Conservation (phyloP, 2,888 invertebrate genomes). For the Luffia ferchaultella region DNA sequence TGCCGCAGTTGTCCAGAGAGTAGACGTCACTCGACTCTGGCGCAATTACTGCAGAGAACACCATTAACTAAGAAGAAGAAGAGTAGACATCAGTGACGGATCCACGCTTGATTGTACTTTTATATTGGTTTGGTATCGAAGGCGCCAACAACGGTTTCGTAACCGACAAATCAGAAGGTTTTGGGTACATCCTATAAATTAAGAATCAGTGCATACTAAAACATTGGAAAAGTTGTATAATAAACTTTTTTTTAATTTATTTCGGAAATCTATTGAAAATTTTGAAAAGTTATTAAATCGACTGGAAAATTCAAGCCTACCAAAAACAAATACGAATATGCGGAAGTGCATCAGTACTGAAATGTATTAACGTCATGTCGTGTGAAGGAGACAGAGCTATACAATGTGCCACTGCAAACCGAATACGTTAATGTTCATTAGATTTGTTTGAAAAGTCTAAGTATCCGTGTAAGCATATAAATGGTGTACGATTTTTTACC, state of each 20-base stretch:
- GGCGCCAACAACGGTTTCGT: neutral
- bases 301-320: constrained; percentile 17
- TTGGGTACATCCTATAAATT: constrained; percentile 16
- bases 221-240: constrained; percentile 14
- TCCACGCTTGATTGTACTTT: neutral
- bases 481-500: too few species aligned
- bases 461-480: constrained; percentile 10
- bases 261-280: constrained; percentile 16
- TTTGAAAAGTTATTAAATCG: constrained; percentile 16
- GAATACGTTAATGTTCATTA: constrained; percentile 19
- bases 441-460: constrained; percentile 20
- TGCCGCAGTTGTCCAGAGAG: neutral
- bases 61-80: too few species aligned
- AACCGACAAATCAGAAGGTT: neutral
- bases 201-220: constrained; percentile 16
- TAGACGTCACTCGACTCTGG: too few species aligned
- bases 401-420: constrained; percentile 12
- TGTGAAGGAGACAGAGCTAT: constrained; percentile 8
- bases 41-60: too few species aligned
- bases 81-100: neutral
- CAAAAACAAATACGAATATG: constrained; percentile 18
- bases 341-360: constrained; percentile 13
- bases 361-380: constrained; percentile 15
- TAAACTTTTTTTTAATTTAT: constrained; percentile 12
- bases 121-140: neutral